Base-by-base conservation (phyloP, 1,140 invertebrate genomes). In the Rhagoletis zephyria region DNA sequence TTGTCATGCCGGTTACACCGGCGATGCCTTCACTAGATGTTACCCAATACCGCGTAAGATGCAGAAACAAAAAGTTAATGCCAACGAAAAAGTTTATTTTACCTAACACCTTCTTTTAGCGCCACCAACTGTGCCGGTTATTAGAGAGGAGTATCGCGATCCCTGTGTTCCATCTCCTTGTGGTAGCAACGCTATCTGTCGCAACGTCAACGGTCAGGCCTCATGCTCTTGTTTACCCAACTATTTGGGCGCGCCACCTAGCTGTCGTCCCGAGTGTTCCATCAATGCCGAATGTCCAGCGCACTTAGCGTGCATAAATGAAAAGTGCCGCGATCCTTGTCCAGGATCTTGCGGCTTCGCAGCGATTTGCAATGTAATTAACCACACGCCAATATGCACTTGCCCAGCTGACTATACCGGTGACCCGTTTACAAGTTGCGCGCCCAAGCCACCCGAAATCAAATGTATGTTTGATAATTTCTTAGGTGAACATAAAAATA, bases 331-430 rank as follows among this genome's bases (percentile, higher is more conserved):
- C n/a, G 95, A 97, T 90, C 96, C 96, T 10, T 97, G 96, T 89
- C 93, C 95, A 85, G 96, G 95, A 87, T 97, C 96, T n/a, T 97
- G 97, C 92, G 96, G 96, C 9, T 94, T 96, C 65, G 96, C 96
- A 91, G 96, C 97, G n/a, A 94, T 96, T 89, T 98, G 97, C 91
- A 95, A 95, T 89, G 96, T 97, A 4, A 95, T 97, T 16, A 96
- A 97, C 90, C 97, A 98, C 90, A 96, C 96, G 88, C 96, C 97
- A 5, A 95, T 95, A n/a, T 97, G 97, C 89, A 96, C 95, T 12
- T 97, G 97, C 92, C 94, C 95, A 51, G 89, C 94, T 63, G 96
- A 96, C 85, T 96, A 95, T 89, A 95, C 95, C n/a, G 97, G 97
- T 40, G 96, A 97, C 95, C 96, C 97, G 70, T 97, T 97, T 90